Percentiles rank a stretch among this genome's conserved stretches.
Evolutionary conservation across 2,888 invertebrate genomes (phyloP).

Genomic region (Hofmannophila pseudospretella): DNA sequence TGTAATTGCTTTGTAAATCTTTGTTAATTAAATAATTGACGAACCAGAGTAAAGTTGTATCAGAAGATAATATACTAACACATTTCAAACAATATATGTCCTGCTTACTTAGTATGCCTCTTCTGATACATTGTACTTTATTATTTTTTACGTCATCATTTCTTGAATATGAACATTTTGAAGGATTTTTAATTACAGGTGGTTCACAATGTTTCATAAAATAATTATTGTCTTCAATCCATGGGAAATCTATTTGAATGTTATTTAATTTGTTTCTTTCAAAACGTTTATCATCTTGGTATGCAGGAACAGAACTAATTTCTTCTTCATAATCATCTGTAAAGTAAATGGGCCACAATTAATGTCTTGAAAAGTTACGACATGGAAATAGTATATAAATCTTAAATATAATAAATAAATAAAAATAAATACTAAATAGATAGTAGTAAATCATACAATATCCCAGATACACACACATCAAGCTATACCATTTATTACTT

Average conservation of each 20-base stretch:
- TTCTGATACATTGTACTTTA: slow-evolving; percentile 12
- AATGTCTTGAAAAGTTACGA: too few species aligned
- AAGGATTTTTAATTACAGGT: background rate
- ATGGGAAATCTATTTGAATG: slow-evolving; percentile 16
- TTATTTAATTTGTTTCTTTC: background rate
- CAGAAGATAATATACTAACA: slow-evolving; percentile 26
- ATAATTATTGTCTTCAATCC: slow-evolving; percentile 16
- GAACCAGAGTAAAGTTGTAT: slow-evolving; percentile 38
- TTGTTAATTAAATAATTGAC: slow-evolving; percentile 33
- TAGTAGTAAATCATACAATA: too few species aligned
- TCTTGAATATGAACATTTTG: background rate
- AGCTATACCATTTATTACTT: too few species aligned
- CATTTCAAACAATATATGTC: slow-evolving; percentile 38
- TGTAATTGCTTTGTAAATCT: slow-evolving; percentile 32
- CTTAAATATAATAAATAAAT: too few species aligned
- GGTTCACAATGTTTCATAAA: background rate
- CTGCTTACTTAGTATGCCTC: slow-evolving; percentile 25
- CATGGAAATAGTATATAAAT: too few species aligned
- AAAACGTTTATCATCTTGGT: slow-evolving; percentile 37
- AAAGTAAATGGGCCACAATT: too few species aligned
- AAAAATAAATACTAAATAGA: too few species aligned
- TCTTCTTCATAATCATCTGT: slow-evolving; percentile 38
- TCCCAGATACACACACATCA: too few species aligned
- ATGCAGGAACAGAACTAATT: slow-evolving; percentile 32
- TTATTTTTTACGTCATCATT: background rate